phyloP scores from a whole-genome alignment of 2,888 invertebrate species.

The Bruchidius siliquastri region DNA sequence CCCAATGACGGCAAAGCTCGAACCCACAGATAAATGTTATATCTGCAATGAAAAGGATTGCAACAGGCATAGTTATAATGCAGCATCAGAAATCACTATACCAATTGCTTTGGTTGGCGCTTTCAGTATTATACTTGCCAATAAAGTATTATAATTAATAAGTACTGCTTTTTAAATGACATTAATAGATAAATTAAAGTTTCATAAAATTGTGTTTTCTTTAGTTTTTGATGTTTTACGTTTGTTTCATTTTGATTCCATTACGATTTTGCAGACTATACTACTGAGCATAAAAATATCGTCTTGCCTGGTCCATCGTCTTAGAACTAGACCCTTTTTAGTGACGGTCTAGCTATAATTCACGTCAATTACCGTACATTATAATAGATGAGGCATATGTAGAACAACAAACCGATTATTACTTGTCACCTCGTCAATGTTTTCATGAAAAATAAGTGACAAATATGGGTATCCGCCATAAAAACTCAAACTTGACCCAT shows the following conservation, averaged over 20 bases:
- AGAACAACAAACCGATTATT: no score
- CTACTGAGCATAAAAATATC: no score
- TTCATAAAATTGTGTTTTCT: neutral
- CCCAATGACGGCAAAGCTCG: slow-evolving; percentile 7
- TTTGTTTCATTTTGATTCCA: no score
- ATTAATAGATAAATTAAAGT: neutral
- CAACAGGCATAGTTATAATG: neutral
- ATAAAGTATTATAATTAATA: neutral
- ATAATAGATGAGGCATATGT: no score
- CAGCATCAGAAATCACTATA: neutral
- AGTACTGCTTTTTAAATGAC: neutral
- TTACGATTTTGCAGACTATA: no score
- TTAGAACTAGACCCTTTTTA: no score
- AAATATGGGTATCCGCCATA: neutral
- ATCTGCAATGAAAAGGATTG: neutral
- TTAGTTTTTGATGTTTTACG: neutral
- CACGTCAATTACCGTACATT: no score
- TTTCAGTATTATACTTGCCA: neutral
- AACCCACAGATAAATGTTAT: slow-evolving; percentile 5
- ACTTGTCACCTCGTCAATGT: neutral
- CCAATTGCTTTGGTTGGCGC: neutral
- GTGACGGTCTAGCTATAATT: no score
- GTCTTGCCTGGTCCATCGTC: no score
- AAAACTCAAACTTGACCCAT: neutral
- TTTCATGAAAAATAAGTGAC: neutral